Evolutionary conservation across 2,797 vertebrate species (phyloP), one percentile per base, ranked within the genome.

Genomic region (Lepilemur septentrionalis): DNA sequence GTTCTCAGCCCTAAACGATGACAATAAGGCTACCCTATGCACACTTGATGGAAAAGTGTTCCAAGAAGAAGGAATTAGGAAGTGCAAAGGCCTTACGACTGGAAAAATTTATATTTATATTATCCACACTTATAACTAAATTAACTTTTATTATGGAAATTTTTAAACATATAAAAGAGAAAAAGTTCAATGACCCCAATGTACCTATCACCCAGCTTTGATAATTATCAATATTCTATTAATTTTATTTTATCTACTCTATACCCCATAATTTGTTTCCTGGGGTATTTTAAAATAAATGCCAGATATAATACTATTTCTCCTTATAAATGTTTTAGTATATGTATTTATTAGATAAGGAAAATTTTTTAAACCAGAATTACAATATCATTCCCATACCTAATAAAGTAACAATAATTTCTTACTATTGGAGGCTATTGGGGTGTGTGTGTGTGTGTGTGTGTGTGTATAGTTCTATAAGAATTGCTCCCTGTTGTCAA

Each of bases 291-390:
- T 63, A 48, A 80, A 94, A 80, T 81, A 78, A 87, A 76, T 85
- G 15, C 9, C 30, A 85, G 17, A 83, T 35, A 63, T 57, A 17
- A 75, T 52, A 81, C 5, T 28, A 52, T 84, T 75, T 85, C 4
- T 52, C 5, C 7, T 89, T 75, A 80, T 70, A 96, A 89, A 80
- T 95, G 80, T 35, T 93, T 80, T 7, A 41, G 2, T 46, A 55
- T 48, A 38, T 72, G 69, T 73, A 35, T 94, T 32, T 73, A 76
- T 84, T 92, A 87, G 15, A 61, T 59, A 46, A 79, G 32, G 11
- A 73, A 91, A 73, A 91, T 73, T 93, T 59, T 91, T 63, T 84
- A 79, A 95, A 80, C 8, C 25, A 55, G 80, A 94, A 90, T 20
- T 32, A 84, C 65, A 78, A 61, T 72, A 96, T 63, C 46, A 85